Conservation (phyloP, 1,140 invertebrate species). For the Drosophila quadrilineata region DNA sequence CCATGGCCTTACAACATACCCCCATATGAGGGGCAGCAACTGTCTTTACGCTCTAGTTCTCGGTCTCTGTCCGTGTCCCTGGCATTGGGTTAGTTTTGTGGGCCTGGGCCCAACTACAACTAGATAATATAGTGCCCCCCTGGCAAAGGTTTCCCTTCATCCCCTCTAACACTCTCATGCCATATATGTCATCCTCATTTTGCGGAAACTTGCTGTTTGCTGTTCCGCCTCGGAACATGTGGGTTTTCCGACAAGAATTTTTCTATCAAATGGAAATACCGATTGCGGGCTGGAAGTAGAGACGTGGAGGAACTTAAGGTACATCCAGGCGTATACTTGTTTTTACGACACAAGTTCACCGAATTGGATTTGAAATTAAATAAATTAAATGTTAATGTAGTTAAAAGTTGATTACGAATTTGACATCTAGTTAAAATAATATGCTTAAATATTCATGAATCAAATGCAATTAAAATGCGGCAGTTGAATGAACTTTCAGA, state of each 20-base stretch:
- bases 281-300: conserved; percentile 22
- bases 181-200: background rate
- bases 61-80: no score
- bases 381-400: no score
- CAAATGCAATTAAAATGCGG: no score
- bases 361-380: no score
- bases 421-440: no score
- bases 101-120: background rate
- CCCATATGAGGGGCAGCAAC: conserved; percentile 25
- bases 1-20: conserved; percentile 4
- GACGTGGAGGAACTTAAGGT: background rate
- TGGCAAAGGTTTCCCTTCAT: background rate
- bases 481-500: no score
- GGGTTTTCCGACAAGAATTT: conserved; percentile 58
- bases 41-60: no score
- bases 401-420: no score
- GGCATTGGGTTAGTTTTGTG: conserved; percentile 1
- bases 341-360: no score
- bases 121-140: no score
- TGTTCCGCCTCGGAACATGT: conserved; percentile 28
- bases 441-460: no score
- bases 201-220: conserved; percentile 41
- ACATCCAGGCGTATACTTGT: no score
- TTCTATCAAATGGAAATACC: conserved; percentile 44
- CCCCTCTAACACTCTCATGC: background rate